phyloP scores from a whole-genome alignment of 1,140 invertebrate genomes.

The Halesus radiatus region DNA sequence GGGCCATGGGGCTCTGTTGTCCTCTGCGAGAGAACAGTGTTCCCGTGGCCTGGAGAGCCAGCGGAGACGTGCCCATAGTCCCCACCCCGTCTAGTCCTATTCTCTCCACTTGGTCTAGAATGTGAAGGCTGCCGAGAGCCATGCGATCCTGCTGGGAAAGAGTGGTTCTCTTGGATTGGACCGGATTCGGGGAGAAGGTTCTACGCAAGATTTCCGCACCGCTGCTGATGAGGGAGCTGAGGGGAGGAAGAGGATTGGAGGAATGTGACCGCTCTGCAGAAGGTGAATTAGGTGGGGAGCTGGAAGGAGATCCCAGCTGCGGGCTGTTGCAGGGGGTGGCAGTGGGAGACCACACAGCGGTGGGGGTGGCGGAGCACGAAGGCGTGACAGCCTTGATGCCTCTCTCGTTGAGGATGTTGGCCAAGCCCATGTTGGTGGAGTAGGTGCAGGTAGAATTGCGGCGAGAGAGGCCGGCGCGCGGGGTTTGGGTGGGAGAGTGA shows the following conservation, averaged over 20 bases:
- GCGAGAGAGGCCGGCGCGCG: constrained; percentile 72
- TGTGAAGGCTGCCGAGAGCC: constrained; percentile 66
- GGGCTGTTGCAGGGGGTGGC: constrained; percentile 89
- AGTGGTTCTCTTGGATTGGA: constrained; percentile 64
- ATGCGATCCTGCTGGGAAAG: constrained; percentile 67
- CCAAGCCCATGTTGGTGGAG: constrained; percentile 83
- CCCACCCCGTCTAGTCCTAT: constrained; percentile 77
- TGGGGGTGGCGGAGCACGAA: constrained; percentile 78
- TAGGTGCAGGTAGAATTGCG: constrained; percentile 84
- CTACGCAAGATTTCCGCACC: constrained; percentile 83
- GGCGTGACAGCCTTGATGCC: constrained; percentile 82
- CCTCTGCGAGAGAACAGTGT: constrained; percentile 71
- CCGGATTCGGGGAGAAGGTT: constrained; percentile 62
- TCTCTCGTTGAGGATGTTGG: constrained; percentile 85
- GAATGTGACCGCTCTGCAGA: constrained; percentile 69
- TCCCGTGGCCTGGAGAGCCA: constrained; percentile 73
- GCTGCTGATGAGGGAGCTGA: constrained; percentile 77
- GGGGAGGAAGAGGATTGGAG: constrained; percentile 69
- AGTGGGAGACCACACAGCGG: constrained; percentile 80
- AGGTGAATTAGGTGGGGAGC: constrained; percentile 67
- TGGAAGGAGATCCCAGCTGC: constrained; percentile 70
- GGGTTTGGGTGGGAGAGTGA: constrained; percentile 68
- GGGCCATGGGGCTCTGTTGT: constrained; percentile 80
- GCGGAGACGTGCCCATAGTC: constrained; percentile 71
- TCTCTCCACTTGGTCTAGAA: constrained; percentile 79